Evolutionary conservation across 2,888 invertebrate genomes (phyloP).

Genomic region (Ariolimax columbianus): DNA sequence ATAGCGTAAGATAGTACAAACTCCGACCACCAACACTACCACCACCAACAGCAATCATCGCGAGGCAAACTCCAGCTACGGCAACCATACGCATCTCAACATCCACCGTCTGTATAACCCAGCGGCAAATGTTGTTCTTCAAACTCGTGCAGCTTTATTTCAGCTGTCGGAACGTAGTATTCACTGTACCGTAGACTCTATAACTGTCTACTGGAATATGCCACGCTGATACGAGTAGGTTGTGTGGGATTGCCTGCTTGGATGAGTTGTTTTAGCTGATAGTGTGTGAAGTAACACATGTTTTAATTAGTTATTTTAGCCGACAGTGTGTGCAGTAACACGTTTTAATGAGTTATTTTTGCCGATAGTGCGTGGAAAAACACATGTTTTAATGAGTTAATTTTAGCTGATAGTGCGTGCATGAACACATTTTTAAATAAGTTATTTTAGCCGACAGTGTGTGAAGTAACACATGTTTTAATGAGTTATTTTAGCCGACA

Average conservation of each 20-base stretch:
- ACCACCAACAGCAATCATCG: not conserved
- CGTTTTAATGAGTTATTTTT: too few relatives aligned
- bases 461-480: too few relatives aligned
- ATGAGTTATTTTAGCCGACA: too few relatives aligned
- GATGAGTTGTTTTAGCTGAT: too few relatives aligned
- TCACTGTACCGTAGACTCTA: not conserved
- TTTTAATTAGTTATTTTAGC: not conserved
- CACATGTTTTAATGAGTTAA: too few relatives aligned
- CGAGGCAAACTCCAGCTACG: slow-evolving; percentile 1
- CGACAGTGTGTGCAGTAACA: too few relatives aligned
- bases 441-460: too few relatives aligned
- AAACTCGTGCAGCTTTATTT: not conserved
- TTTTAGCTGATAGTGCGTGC: too few relatives aligned
- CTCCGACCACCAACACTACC: not conserved
- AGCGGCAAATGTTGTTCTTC: not conserved
- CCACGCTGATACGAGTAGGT: too few relatives aligned
- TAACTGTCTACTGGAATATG: not conserved
- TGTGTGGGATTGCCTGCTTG: too few relatives aligned
- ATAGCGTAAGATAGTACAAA: not conserved
- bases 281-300: not conserved
- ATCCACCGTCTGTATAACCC: not conserved
- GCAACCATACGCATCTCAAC: not conserved
- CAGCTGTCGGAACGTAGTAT: slow-evolving; percentile 10
- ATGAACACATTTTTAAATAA: too few relatives aligned
- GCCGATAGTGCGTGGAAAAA: too few relatives aligned